Evolutionary conservation across 2,888 invertebrate species (phyloP).

Genomic region (Cantharis nigra): DNA sequence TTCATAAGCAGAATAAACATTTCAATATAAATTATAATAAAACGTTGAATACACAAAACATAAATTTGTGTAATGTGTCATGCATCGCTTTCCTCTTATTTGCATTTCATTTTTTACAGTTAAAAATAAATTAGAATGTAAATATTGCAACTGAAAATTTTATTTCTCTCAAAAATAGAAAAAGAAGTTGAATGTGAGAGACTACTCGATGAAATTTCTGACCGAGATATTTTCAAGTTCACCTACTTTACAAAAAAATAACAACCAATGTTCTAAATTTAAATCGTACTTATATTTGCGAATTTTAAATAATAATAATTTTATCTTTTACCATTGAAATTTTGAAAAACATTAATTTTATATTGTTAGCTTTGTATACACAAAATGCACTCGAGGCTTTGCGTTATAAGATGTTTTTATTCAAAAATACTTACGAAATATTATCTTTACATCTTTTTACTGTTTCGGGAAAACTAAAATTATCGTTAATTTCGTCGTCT

Average conservation of each 20-base stretch:
- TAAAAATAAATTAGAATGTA: background rate
- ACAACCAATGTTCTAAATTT: background rate
- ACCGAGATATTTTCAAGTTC: background rate
- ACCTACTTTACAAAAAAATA: background rate
- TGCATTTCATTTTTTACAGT: background rate
- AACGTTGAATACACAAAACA: background rate
- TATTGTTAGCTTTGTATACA: background rate
- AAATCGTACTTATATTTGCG: background rate
- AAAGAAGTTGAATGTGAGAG: background rate
- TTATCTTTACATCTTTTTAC: conserved; percentile 50
- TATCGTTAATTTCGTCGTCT: conserved; percentile 70
- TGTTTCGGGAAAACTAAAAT: conserved; percentile 67
- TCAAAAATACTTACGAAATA: conserved; percentile 48
- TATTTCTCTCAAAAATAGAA: background rate
- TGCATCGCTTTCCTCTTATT: background rate
- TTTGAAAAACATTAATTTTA: too few relatives aligned
- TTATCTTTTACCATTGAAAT: background rate
- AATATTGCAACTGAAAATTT: background rate
- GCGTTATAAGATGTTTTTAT: background rate
- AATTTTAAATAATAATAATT: background rate
- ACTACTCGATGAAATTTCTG: background rate
- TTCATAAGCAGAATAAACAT: background rate
- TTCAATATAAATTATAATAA: background rate
- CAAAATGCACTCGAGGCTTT: background rate
- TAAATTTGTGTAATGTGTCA: background rate